A percentile compares a stretch with the other conserved stretches of the same genome.
Conservation (phyloP, 2,797 vertebrate genomes). For the Sebastes diploproa region DNA sequence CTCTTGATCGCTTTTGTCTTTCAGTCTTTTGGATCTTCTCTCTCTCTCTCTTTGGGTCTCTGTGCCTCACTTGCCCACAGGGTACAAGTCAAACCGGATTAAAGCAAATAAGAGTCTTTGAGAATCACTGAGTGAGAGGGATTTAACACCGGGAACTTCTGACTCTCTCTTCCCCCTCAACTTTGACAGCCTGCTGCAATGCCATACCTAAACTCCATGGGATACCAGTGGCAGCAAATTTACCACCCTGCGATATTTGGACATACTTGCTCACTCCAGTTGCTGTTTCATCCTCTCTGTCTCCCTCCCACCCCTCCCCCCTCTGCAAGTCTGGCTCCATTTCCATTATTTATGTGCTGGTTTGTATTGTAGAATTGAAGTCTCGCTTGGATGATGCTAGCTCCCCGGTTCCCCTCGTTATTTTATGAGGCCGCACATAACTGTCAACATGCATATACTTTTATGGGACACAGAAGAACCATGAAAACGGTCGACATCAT, state of each 20-base stretch:
- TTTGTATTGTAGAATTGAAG: slow-evolving; percentile 43
- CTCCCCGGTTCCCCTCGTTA: slow-evolving; percentile 47
- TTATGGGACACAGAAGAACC: slow-evolving; percentile 56
- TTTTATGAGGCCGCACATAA: slow-evolving; percentile 58
- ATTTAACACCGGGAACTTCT: slow-evolving; percentile 49
- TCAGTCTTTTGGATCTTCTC: neutral
- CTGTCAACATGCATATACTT: slow-evolving; percentile 63
- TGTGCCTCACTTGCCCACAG: slow-evolving; percentile 7
- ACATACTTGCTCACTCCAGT: slow-evolving; percentile 21
- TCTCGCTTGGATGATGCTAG: slow-evolving; percentile 29
- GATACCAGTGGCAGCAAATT: slow-evolving; percentile 38
- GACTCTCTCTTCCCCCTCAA: slow-evolving; percentile 31
- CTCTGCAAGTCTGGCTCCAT: slow-evolving; percentile 30
- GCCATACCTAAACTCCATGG: slow-evolving; percentile 29
- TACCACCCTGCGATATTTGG: slow-evolving; percentile 46
- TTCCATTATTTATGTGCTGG: slow-evolving; percentile 62
- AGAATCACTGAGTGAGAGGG: slow-evolving; percentile 44
- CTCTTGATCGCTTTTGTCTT: slow-evolving; percentile 1
- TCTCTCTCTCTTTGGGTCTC: neutral
- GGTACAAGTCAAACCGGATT: slow-evolving; percentile 56
- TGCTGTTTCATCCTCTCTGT: slow-evolving; percentile 42
- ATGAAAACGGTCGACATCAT: slow-evolving; percentile 52
- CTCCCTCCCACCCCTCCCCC: neutral
- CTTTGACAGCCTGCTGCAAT: slow-evolving; percentile 31
- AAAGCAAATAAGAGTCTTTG: slow-evolving; percentile 52